These are phyloP conservation scores for Forbesichthys papilliferus DNA, from an alignment of 2,113 vertebrate genomes.

Conservation along the genomic window DNA sequence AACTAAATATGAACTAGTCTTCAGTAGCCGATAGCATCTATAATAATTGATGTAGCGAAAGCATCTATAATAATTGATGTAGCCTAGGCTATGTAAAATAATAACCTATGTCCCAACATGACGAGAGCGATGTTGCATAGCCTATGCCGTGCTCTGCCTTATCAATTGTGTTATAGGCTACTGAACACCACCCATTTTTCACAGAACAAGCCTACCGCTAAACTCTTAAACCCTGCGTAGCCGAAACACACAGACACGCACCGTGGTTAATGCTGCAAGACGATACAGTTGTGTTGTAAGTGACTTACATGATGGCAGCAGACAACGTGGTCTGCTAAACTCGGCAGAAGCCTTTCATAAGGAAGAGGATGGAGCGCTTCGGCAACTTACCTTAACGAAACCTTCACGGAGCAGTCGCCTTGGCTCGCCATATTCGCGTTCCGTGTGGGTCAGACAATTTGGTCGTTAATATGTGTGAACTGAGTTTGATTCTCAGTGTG, in stretches of 20 bases:
- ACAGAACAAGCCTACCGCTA: constrained; percentile 21
- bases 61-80: not conserved
- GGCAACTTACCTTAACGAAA: constrained; percentile 77
- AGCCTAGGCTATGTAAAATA: not conserved
- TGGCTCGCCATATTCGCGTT: constrained; percentile 70
- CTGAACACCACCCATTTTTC: constrained; percentile 44
- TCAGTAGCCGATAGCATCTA: not conserved
- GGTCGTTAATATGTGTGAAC: constrained; percentile 16
- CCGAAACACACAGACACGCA: not conserved
- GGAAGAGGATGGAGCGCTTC: constrained; percentile 17
- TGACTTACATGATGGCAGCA: constrained; percentile 20
- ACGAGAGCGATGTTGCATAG: constrained; percentile 21
- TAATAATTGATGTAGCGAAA: not conserved
- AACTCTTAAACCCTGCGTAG: not conserved
- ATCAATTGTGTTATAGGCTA: constrained; percentile 30
- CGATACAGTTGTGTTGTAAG: constrained; percentile 15
- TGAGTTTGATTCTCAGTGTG: constrained; percentile 11
- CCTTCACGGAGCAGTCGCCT: constrained; percentile 80
- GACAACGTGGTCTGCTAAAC: constrained; percentile 54
- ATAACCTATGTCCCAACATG: constrained; percentile 7
- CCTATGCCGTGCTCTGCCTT: constrained; percentile 31
- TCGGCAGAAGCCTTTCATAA: constrained; percentile 43
- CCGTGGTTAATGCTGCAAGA: not conserved
- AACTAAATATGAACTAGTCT: constrained; percentile 8
- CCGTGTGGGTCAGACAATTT: constrained; percentile 18